Base-by-base conservation (phyloP, 2,797 vertebrate species). In the Phalanger gymnotis region DNA sequence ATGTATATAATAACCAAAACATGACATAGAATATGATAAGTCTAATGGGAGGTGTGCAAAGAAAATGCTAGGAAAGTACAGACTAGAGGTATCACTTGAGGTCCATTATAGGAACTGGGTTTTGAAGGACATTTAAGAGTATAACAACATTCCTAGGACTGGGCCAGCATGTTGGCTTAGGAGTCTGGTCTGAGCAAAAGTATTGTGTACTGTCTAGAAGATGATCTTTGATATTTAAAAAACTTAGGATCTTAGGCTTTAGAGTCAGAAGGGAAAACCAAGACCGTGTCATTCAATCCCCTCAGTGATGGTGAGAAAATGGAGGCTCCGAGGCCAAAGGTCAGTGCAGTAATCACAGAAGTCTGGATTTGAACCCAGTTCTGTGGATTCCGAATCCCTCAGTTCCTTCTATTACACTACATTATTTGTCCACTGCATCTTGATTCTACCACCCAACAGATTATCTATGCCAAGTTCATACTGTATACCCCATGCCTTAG, bases 11-110 rank as follows among this genome's bases (percentile, higher is more conserved):
- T 81, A 66, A n/a, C 61, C 66, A 81, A 47, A 25, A 47, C 7
- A 47, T 5, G 0, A 40, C 19, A 7, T 81, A 81, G n/a, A 25
- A 91, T 4, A 55, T 0, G 0, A 94, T 57, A n/a, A 56, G 40
- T 56, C 3, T 12, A 27, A 53, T 0, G 5, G 2, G 53, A 0
- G 0, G 7, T n/a, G 30, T 2, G 0, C 27, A 91, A 91, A 3
- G 14, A 14, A 30, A 47, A 51, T 94, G 91, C 40, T 2, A 25
- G 5, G 87, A 66, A 73, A n/a, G 31, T 54, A 55, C 4, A 81
- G 87, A 31, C 9, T 5, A 27, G 54, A 51, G 66, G n/a, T 9
- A 5, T 81, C 47, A n/a, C 7, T 40, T 47, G 27, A 95, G 54
- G 55, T 51, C 31, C 40, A 1, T 3, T 51, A 7, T 7, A 66